Conservation (phyloP, 2,797 vertebrate genomes). For the Kryptolebias ocellatus region DNA sequence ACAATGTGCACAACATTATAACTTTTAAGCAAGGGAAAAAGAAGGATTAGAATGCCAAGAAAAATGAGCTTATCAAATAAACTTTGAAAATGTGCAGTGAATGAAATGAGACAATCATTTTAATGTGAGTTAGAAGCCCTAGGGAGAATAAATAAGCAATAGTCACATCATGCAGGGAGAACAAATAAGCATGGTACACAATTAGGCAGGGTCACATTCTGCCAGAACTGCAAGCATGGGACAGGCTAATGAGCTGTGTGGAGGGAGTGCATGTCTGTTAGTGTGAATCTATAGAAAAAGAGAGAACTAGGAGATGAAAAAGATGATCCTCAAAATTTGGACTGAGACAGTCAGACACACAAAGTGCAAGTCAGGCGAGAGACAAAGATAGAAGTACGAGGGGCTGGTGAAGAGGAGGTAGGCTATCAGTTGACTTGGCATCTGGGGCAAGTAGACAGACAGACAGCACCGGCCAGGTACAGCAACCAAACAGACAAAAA, state of each 20-base stretch:
- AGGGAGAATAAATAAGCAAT: constrained; percentile 87
- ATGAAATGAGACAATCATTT: constrained; percentile 88
- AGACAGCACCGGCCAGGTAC: constrained; percentile 65
- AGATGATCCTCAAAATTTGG: constrained; percentile 61
- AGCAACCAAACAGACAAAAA: constrained; percentile 69
- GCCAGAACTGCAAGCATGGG: constrained; percentile 72
- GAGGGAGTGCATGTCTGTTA: constrained; percentile 36
- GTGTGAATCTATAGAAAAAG: constrained; percentile 39
- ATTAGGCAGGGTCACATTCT: constrained; percentile 86
- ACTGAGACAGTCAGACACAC: constrained; percentile 60
- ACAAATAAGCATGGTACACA: constrained; percentile 85
- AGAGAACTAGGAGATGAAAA: constrained; percentile 57
- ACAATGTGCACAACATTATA: constrained; percentile 76
- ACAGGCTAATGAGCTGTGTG: constrained; percentile 81
- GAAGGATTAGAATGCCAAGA: constrained; percentile 73
- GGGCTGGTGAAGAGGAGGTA: constrained; percentile 53
- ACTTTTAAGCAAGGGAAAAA: constrained; percentile 77
- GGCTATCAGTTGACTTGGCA: constrained; percentile 64
- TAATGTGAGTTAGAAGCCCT: constrained; percentile 81
- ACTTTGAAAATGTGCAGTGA: constrained; percentile 83
- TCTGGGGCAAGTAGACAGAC: constrained; percentile 68
- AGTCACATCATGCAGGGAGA: constrained; percentile 83
- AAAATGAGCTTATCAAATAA: constrained; percentile 85
- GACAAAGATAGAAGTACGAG: constrained; percentile 61
- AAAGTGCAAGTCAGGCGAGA: constrained; percentile 52